Base-by-base conservation (phyloP, 92 coral and sea anemone genomes). In the Phenganax marumi region DNA sequence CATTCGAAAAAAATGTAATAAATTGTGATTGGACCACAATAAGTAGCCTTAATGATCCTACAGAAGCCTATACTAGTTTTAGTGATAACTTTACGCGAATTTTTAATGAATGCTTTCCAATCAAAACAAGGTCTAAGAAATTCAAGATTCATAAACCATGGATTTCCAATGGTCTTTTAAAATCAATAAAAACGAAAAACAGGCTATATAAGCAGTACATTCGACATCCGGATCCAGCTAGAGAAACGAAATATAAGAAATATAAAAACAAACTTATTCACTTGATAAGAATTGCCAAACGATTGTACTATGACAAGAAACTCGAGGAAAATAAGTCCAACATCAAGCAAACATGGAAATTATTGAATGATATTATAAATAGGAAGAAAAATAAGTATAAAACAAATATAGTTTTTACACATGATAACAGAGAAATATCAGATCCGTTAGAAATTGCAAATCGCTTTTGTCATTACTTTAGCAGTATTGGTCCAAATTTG, bases 371-470 rank as follows among this genome's bases (percentile, higher is more conserved):
- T 12, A 24, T 66, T 24, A 16, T 66, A 6, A 66, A 66, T 43
- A 66, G 25, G 50, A 81, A 52, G 70, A 52, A 68, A 24, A 47
- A 52, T 58, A 83, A 83, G 68, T 50, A 70, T 21, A 72, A 83
- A 49, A 61, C 52, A 43, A 25, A 69, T 70, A 82, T 53, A 54
- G 55, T 19, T 43, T 82, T 71, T 82, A 25, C 25, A 61, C 54
- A 50, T 70, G 85, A 81, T 52, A 68, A 70, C 50, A 64, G 39
- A 33, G 85, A 68, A 49, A 68, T 81, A 9, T 47, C 78, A 22
- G 85, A 68, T 55, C 85, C 76, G 23, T 23, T 51, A 26, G 79
- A 71, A 70, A 82, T 82, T 48, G 86, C 86, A 26, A 65, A 70
- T 26, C 50, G 23, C 50, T 80, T 80, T 68, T 80, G 84, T 66